These are phyloP conservation scores for Artibeus lituratus DNA, from an alignment of 2,797 vertebrate genomes.

Conservation along the genomic window DNA sequence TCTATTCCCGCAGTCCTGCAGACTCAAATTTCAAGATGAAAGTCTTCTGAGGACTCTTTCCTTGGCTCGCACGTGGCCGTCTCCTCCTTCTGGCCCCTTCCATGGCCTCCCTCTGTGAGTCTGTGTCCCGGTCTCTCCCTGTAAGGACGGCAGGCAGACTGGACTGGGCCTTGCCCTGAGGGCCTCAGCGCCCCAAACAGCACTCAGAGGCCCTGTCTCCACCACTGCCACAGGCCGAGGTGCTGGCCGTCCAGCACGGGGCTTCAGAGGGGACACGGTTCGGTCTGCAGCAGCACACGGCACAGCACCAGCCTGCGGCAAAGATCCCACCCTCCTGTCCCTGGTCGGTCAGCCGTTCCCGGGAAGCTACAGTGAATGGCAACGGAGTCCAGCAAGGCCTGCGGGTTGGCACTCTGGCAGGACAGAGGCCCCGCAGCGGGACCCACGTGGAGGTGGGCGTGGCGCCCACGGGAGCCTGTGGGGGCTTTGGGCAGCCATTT, in stretches of 20 bases:
- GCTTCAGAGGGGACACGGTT: not conserved
- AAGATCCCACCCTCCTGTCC: not conserved
- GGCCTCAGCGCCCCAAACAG: not conserved
- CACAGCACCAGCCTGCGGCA: no score
- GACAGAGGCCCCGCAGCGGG: rapidly evolving
- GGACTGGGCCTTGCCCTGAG: no score
- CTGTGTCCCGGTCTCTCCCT: not conserved
- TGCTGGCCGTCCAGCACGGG: not conserved
- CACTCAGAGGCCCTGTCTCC: not conserved
- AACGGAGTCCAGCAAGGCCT: not conserved
- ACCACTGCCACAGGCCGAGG: not conserved
- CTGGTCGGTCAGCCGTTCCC: not conserved
- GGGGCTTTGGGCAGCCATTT: not conserved
- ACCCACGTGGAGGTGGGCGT: rapidly evolving
- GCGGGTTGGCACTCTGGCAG: not conserved
- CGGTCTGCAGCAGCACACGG: not conserved
- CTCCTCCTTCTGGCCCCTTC: not conserved
- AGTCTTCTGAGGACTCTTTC: not conserved
- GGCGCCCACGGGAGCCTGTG: rapidly evolving
- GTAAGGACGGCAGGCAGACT: not conserved
- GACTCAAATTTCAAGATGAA: not conserved
- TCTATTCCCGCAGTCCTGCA: not conserved
- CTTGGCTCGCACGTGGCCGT: not conserved
- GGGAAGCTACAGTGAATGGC: not conserved
- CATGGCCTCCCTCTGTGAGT: not conserved